Conservation (phyloP, 1,140 invertebrate species). For the Babylonia areolata region DNA sequence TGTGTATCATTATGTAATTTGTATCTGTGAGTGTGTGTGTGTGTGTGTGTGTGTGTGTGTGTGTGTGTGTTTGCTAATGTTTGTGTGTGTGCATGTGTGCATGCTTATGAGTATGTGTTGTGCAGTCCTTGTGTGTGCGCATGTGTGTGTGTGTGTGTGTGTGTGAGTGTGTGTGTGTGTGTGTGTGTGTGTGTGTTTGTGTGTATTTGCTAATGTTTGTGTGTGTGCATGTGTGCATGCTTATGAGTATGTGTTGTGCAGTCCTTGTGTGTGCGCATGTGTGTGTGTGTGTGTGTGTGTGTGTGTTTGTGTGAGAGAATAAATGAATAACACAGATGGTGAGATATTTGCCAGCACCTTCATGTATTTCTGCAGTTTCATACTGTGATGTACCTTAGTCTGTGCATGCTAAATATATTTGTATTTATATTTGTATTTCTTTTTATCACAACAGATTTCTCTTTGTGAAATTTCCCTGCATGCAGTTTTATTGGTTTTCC, state of each 20-base stretch:
- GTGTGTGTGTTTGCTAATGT: too few relatives aligned
- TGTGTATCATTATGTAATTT: too few relatives aligned
- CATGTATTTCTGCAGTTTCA: too few relatives aligned
- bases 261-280: background rate
- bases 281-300: background rate
- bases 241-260: background rate
- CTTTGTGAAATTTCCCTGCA: too few relatives aligned
- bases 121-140: background rate
- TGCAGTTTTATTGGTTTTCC: too few relatives aligned
- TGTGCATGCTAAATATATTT: too few relatives aligned
- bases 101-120: background rate
- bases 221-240: background rate
- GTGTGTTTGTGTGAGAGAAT: background rate
- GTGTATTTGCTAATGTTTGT: too few relatives aligned
- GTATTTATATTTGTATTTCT: too few relatives aligned
- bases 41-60: conserved; percentile 11
- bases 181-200: conserved; percentile 5
- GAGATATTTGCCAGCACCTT: too few relatives aligned
- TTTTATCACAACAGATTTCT: too few relatives aligned
- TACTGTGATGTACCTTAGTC: too few relatives aligned
- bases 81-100: background rate
- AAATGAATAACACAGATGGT: too few relatives aligned
- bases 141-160: conserved; percentile 5
- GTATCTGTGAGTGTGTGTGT: background rate
- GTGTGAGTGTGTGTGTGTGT: conserved; percentile 6